phyloP scores from a whole-genome alignment of 2,888 invertebrate species.

The Vannuccia rotundouncinata region DNA sequence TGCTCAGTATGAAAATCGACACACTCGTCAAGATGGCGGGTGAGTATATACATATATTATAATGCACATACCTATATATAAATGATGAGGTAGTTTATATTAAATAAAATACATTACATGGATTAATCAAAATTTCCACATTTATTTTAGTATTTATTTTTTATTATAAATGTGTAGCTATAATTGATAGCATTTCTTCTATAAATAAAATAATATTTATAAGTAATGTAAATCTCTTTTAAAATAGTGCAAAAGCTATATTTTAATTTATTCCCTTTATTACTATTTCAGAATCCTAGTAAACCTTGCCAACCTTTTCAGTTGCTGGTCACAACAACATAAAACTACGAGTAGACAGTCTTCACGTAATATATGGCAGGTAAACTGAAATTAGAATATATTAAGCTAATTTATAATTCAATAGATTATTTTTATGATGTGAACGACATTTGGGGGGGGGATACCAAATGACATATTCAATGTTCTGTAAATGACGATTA shows the following conservation, averaged over 20 bases:
- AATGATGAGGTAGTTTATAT: not conserved
- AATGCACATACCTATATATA: not conserved
- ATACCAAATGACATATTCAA: no score
- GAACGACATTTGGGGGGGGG: no score
- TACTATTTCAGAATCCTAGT: conserved; percentile 4
- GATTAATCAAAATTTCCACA: not conserved
- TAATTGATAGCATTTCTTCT: not conserved
- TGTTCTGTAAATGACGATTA: no score
- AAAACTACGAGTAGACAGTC: not conserved
- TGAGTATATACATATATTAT: not conserved
- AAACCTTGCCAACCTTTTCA: conserved; percentile 2
- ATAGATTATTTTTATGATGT: no score
- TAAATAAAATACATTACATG: not conserved
- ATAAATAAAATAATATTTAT: not conserved
- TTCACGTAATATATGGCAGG: conserved; percentile 17
- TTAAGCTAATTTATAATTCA: no score
- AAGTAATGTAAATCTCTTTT: not conserved
- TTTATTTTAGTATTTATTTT: not conserved
- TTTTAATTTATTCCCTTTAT: not conserved
- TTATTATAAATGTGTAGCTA: not conserved
- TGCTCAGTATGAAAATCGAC: not conserved
- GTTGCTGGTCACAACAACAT: not conserved
- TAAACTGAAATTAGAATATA: no score
- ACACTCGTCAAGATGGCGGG: not conserved
- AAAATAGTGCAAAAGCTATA: not conserved